Evolutionary conservation across 2,797 vertebrate species (phyloP).

Genomic region (Remorina albescens): DNA sequence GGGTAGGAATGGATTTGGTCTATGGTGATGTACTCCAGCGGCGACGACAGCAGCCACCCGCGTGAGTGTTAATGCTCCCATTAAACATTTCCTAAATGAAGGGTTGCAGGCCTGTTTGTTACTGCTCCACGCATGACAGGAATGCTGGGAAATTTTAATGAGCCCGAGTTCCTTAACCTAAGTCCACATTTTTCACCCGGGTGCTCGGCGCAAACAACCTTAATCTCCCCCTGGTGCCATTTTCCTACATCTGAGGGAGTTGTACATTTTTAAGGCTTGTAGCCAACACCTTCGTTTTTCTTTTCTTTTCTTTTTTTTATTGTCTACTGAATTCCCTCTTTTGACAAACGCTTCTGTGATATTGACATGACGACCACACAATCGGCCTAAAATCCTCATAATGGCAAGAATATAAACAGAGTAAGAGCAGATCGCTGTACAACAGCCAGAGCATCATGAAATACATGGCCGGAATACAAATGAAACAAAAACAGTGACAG

Average conservation of each 20-base stretch:
- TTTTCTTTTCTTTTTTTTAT: slow-evolving; percentile 32
- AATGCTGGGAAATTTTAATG: slow-evolving; percentile 50
- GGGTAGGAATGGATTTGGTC: slow-evolving; percentile 49
- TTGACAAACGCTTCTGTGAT: slow-evolving; percentile 18
- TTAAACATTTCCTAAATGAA: slow-evolving; percentile 68
- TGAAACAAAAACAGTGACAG: neutral
- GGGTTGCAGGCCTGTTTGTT: slow-evolving; percentile 57
- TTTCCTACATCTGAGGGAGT: slow-evolving; percentile 13
- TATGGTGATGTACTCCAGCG: slow-evolving; percentile 52
- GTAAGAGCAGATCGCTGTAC: neutral
- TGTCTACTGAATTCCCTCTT: slow-evolving; percentile 15
- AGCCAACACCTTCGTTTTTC: slow-evolving; percentile 11
- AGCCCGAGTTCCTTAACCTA: slow-evolving; percentile 31
- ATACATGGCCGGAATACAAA: neutral
- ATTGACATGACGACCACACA: slow-evolving; percentile 7
- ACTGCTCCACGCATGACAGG: slow-evolving; percentile 39
- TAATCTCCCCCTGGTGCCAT: slow-evolving; percentile 12
- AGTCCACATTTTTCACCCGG: slow-evolving; percentile 25
- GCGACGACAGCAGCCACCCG: slow-evolving; percentile 53
- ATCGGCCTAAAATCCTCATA: neutral
- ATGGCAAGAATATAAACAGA: neutral
- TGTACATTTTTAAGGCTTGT: slow-evolving; percentile 15
- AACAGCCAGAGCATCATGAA: neutral
- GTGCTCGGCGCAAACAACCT: slow-evolving; percentile 12
- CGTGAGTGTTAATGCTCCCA: slow-evolving; percentile 59